Evolutionary conservation across 1,140 invertebrate species (phyloP), one percentile per base, ranked within the genome.

Genomic region (Pseudomyrmex gracilis): DNA sequence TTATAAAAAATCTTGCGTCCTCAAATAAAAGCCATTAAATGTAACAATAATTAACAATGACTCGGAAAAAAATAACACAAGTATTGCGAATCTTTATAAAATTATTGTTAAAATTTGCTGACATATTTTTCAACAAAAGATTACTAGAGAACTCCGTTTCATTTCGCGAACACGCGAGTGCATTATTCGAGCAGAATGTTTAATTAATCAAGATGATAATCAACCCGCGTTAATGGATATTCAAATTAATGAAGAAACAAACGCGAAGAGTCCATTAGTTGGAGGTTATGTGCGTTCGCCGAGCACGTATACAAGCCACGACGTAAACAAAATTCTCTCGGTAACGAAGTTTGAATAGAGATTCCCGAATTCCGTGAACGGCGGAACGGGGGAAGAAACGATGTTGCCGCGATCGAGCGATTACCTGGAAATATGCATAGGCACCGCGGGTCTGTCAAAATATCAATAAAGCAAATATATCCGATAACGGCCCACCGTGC

Each of bases 391-490:
- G 12, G 43, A 15, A 49, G 3, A 15, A 60, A 43, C 51, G 34
- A 13, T 34, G 10, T 12, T 45, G 13, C 45, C 45, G n/a, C 24
- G 15, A 2, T 80, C 8, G 10, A 47, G 49, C 67, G 5, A 64
- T 91, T 92, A 93, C 93, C 93, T 93, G 91, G 88, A 87, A 90
- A 92, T 93, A 93, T 93, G 92, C 93, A 93, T 93, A 93, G 90
- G 91, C 93, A 91, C 92, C 89, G 90, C 86, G 86, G 90, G 92
- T 91, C 92, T 92, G 90, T 91, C 87, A 88, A 90, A 92, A 91
- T 93, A 93, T 93, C 92, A 93, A 93, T 91, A 93, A 93, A 93
- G 88, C 89, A 90, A 91, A 90, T 92, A 89, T 92, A 90, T 90
- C 89, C 85, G 86, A 85, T 85, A 89, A 58, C 7, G 77, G 53